Percentiles rank a stretch among this genome's conserved stretches.
Evolutionary conservation across 2,888 invertebrate genomes (phyloP).

Genomic region (Dynastes tityus): DNA sequence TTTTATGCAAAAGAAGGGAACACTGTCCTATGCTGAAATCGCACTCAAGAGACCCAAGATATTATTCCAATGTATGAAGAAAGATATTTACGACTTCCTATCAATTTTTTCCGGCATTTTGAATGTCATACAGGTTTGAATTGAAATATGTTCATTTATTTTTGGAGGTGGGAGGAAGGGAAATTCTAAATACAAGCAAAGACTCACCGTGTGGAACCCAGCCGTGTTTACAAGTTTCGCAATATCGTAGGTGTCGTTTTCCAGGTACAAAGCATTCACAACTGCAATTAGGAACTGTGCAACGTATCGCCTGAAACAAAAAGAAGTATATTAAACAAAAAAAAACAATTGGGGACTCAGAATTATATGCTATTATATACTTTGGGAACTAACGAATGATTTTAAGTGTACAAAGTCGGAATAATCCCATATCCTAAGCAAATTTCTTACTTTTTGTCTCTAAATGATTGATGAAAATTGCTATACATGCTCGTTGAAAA

Average conservation of each 20-base stretch:
- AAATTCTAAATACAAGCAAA: background rate
- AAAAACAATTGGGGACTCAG: slow-evolving; percentile 12
- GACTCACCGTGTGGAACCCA: slow-evolving; percentile 86
- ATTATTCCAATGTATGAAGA: slow-evolving; percentile 66
- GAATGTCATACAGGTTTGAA: background rate
- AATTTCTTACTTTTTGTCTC: background rate
- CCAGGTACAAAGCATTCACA: slow-evolving; percentile 82
- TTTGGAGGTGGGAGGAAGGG: no score
- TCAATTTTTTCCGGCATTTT: slow-evolving; percentile 45
- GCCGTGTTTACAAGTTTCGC: slow-evolving; percentile 81
- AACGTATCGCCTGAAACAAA: slow-evolving; percentile 76
- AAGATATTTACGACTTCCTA: slow-evolving; percentile 28
- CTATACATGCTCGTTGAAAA: background rate
- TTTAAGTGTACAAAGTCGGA: no score
- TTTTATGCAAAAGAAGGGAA: slow-evolving; percentile 58
- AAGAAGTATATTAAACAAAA: slow-evolving; percentile 52
- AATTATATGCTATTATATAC: background rate
- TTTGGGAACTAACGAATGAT: background rate
- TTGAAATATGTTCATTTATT: background rate
- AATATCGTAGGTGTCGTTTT: slow-evolving; percentile 78
- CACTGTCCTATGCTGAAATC: slow-evolving; percentile 67
- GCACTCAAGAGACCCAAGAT: slow-evolving; percentile 60
- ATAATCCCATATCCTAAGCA: background rate
- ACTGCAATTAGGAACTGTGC: slow-evolving; percentile 78
- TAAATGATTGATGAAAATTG: slow-evolving; percentile 20